phyloP scores from a whole-genome alignment of 2,888 invertebrate genomes.

The Ceramica pisi region DNA sequence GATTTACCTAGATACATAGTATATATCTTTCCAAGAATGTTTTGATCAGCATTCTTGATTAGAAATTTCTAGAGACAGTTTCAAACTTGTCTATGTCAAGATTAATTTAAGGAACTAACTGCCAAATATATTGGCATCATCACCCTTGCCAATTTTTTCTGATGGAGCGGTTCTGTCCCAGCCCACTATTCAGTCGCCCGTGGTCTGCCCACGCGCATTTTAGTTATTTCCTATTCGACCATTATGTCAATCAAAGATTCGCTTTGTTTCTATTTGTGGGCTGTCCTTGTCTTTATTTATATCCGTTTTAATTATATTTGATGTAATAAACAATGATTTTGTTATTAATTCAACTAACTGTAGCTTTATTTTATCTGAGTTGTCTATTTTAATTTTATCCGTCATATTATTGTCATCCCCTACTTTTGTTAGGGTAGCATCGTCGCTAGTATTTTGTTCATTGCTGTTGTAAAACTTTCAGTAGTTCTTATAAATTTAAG shows the following conservation, averaged over 20 bases:
- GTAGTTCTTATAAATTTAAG: neutral
- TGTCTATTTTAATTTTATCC: neutral
- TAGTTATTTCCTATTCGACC: conserved; percentile 74
- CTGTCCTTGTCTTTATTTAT: conserved; percentile 74
- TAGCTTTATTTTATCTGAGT: neutral
- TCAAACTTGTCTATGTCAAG: conserved; percentile 32
- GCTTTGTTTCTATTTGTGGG: conserved; percentile 71
- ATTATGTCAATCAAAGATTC: conserved; percentile 70
- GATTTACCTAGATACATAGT: neutral
- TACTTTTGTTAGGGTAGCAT: neutral
- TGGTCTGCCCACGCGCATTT: conserved; percentile 78
- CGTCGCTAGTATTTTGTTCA: neutral
- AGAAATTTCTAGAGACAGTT: conserved; percentile 17
- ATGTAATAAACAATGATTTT: conserved; percentile 24
- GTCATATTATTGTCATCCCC: neutral
- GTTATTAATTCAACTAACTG: neutral
- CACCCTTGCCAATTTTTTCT: conserved; percentile 70
- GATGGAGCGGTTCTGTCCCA: conserved; percentile 48
- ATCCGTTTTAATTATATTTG: conserved; percentile 64
- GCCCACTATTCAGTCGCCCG: conserved; percentile 64
- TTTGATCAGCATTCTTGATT: neutral
- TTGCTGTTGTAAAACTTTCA: neutral
- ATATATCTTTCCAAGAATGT: neutral
- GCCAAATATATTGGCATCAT: conserved; percentile 65
- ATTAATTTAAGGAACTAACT: conserved; percentile 65